Evolutionary conservation across 2,113 vertebrate genomes (phyloP), one percentile per base, ranked within the genome.

Genomic region (Numenius arquata): DNA sequence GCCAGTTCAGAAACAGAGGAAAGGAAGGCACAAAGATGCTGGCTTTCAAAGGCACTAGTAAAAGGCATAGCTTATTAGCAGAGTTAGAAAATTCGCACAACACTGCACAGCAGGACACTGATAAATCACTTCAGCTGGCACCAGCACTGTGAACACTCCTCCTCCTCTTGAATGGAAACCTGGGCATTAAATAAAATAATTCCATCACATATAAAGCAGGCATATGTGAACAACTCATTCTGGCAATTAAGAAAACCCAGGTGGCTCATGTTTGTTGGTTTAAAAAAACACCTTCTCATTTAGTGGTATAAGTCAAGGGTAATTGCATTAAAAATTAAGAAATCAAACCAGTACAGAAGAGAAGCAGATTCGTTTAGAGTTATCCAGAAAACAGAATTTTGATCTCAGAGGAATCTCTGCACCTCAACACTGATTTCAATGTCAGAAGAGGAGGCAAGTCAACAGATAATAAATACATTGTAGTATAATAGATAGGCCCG

Each of bases 251-350:
- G 86, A 86, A 92, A 88, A 88, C 67, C 88, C 90, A 94, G 78
- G 67, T 88, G 92, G 63, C 85, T 92, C 59, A 13, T 80, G 68
- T 90, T 86, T 92, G 83, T 86, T 89, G 29, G 59, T 93, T 88
- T 88, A 88, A 81, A 90, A 82, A 84, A 95, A 63, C 83, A 86
- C 61, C 83, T 92, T 93, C 75, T 80, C 83, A 40, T 90, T 96
- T 93, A 92, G 83, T 53, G 53, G 27, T 59, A 85, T 83, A 96
- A 96, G 94, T 95, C 93, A 95, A 76, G 78, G 85, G 79, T 88
- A 96, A 94, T 88, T 94, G 74, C 78, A 95, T 95, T 94, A 94
- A 94, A 96, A 94, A 91, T 74, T 84, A 96, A 92, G 71, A 90
- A 90, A 88, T 94, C 83, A 94, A 92, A 84, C 59, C 36, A 61